Evolutionary conservation across 1,140 invertebrate genomes (phyloP).

Genomic region (Drosophila ambigua): DNA sequence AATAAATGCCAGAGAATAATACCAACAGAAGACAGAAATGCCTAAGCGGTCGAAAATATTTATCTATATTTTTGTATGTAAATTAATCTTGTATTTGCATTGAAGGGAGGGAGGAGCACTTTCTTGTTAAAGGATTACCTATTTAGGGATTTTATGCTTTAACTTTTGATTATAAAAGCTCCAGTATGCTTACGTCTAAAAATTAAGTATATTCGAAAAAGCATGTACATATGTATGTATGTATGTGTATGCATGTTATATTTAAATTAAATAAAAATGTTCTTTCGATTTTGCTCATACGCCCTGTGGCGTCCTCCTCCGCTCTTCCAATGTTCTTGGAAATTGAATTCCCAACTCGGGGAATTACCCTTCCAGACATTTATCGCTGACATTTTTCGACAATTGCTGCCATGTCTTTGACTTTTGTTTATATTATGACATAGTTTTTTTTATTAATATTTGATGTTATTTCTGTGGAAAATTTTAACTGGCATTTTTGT

Average conservation of each 20-base stretch:
- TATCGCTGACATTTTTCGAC: conserved; percentile 30
- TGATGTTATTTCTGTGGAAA: conserved; percentile 16
- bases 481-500: conserved; percentile 35
- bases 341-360: conserved; percentile 2
- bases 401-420: conserved; percentile 29
- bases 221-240: not conserved
- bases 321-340: not conserved
- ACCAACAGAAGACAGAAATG: too few species aligned
- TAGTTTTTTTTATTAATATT: conserved; percentile 11
- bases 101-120: too few species aligned
- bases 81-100: too few species aligned
- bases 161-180: too few species aligned
- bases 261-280: not conserved
- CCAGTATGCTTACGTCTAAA: too few species aligned
- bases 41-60: too few species aligned
- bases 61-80: too few species aligned
- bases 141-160: too few species aligned
- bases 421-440: conserved; percentile 1
- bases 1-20: too few species aligned
- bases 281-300: not conserved
- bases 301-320: not conserved
- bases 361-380: conserved; percentile 35
- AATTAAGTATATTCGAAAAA: too few species aligned
- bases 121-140: too few species aligned
- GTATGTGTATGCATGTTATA: too few species aligned